Conservation (phyloP, 2,888 invertebrate species). For the Apodemia mormo region DNA sequence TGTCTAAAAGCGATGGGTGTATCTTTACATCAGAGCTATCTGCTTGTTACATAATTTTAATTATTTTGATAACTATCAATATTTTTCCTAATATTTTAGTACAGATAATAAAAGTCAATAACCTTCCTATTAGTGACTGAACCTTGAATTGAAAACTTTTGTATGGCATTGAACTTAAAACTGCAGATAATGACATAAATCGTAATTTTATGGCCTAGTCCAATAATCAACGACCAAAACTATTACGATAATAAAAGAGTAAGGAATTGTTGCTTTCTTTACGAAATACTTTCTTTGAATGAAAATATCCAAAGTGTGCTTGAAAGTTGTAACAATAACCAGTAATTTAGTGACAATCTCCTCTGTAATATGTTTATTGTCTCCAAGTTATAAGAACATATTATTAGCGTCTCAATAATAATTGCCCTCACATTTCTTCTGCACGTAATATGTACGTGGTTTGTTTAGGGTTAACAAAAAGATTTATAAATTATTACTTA, state of each 20-base stretch:
- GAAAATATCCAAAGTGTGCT: conserved; percentile 19
- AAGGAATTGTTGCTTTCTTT: neutral
- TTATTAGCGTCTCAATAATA: conserved; percentile 36
- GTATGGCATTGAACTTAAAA: too few relatives aligned
- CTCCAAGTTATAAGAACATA: conserved; percentile 33
- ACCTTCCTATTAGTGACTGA: too few relatives aligned
- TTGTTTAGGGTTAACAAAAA: conserved; percentile 19
- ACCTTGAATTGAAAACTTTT: too few relatives aligned
- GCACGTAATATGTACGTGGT: conserved; percentile 25
- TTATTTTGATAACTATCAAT: too few relatives aligned
- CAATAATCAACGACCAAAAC: neutral
- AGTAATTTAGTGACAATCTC: conserved; percentile 20
- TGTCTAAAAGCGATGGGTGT: too few relatives aligned
- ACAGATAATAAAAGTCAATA: too few relatives aligned
- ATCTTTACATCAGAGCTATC: too few relatives aligned
- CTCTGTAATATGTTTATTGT: conserved; percentile 32
- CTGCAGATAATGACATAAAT: too few relatives aligned
- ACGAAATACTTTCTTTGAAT: conserved; percentile 20
- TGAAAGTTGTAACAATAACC: conserved; percentile 22
- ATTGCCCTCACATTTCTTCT: conserved; percentile 29
- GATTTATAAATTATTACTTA: neutral
- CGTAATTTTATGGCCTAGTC: neutral
- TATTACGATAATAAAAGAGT: neutral
- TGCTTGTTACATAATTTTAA: too few relatives aligned
- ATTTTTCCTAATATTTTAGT: too few relatives aligned